phyloP scores from a whole-genome alignment of 2,113 vertebrate genomes.

The Pteronura brasiliensis region DNA sequence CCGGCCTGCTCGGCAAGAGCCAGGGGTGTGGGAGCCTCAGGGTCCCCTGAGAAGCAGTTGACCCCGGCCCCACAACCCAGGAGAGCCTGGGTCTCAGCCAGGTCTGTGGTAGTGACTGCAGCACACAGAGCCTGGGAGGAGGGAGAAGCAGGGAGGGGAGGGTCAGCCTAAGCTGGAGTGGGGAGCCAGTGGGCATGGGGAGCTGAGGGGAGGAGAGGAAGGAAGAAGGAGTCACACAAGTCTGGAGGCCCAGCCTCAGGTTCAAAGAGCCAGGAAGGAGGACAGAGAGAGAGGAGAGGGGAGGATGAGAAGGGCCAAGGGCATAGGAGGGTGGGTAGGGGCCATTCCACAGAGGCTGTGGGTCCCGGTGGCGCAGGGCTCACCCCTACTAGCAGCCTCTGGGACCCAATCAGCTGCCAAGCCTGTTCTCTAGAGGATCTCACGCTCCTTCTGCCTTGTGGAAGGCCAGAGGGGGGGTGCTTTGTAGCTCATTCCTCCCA shows the following conservation, averaged over 20 bases:
- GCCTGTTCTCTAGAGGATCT: conserved; percentile 45
- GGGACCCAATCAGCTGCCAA: not conserved
- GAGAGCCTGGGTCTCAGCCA: conserved; percentile 93
- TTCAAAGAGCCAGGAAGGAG: not conserved
- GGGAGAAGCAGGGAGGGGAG: fast-evolving
- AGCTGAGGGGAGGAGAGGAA: fast-evolving
- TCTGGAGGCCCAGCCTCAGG: not conserved
- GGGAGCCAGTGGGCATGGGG: not conserved
- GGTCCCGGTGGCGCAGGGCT: not conserved
- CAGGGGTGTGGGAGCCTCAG: conserved; percentile 82
- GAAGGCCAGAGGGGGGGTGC: conserved; percentile 23
- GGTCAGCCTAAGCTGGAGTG: not conserved
- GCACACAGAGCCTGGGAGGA: conserved; percentile 90
- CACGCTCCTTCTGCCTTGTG: conserved; percentile 43
- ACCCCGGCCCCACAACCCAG: conserved; percentile 94
- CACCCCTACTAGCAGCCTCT: conserved; percentile 1
- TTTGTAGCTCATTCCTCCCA: conserved; percentile 74
- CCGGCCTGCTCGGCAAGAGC: conserved; percentile 87
- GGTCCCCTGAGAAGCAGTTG: conserved; percentile 88
- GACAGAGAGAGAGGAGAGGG: not conserved
- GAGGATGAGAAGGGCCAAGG: not conserved
- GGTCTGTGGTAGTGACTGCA: conserved; percentile 92
- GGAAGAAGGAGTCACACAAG: not conserved
- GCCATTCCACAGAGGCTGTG: not conserved
- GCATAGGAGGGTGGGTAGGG: not conserved